Evolutionary conservation across 2,797 vertebrate genomes (phyloP).

Genomic region (Delichon dasypus): DNA sequence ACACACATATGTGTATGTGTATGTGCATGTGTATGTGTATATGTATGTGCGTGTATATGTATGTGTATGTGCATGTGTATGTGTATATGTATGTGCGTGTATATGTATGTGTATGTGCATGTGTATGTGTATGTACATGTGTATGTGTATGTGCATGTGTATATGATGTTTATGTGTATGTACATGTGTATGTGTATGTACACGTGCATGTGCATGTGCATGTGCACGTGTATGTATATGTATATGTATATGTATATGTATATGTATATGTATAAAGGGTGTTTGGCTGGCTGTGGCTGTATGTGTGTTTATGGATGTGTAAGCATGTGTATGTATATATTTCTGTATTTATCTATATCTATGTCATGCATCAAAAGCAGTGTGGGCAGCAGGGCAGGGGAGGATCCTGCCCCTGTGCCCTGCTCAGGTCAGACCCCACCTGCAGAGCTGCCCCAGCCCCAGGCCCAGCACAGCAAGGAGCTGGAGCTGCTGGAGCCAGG

Average conservation of each 20-base stretch:
- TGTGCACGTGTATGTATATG: not conserved
- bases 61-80: no score
- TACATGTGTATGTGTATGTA: fast-evolving
- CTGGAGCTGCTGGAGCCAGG: no score
- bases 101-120: not conserved
- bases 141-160: no score
- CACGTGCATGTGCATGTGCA: not conserved
- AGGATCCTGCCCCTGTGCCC: no score
- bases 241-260: not conserved
- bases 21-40: not conserved
- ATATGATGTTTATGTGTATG: no score
- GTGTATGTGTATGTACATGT: not conserved
- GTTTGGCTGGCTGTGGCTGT: not conserved
- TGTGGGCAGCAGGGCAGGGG: not conserved
- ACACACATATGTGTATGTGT: no score
- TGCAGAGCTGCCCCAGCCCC: no score
- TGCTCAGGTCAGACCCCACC: no score
- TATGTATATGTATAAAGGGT: not conserved
- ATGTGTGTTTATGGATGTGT: no score
- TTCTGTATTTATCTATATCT: not conserved
- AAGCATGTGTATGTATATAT: fast-evolving
- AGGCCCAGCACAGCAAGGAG: no score
- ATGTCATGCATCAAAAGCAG: not conserved
- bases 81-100: not conserved
- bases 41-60: no score